phyloP scores from a whole-genome alignment of 2,888 invertebrate genomes.

The Lomographa bimaculata region DNA sequence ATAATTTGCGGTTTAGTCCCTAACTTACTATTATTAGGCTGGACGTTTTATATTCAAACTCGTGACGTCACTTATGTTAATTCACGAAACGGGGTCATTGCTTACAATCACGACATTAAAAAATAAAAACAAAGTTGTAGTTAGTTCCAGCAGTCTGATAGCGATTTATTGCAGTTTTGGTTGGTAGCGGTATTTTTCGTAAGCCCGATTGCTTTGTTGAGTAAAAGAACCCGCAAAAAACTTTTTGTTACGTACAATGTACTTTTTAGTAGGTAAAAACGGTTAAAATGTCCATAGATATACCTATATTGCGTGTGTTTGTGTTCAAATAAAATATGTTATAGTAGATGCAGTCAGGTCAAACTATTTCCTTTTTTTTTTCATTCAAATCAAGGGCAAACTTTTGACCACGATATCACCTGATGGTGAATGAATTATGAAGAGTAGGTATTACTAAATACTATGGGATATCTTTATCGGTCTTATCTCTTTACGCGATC shows the following conservation, averaged over 20 bases:
- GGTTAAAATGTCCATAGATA: too few species aligned
- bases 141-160: constrained; percentile 22
- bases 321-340: too few species aligned
- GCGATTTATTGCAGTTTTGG: constrained; percentile 22
- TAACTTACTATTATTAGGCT: constrained; percentile 20
- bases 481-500: too few species aligned
- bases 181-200: constrained; percentile 26
- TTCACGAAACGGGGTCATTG: constrained; percentile 26
- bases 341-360: too few species aligned
- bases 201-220: constrained; percentile 25
- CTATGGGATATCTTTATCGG: too few species aligned
- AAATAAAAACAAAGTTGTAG: constrained; percentile 22
- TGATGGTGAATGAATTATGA: too few species aligned
- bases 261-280: too few species aligned
- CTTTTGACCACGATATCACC: too few species aligned
- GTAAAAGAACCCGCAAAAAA: constrained; percentile 12
- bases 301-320: too few species aligned
- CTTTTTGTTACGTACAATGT: neutral
- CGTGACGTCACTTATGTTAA: constrained; percentile 26
- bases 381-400: too few species aligned
- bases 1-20: constrained; percentile 42
- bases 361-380: too few species aligned
- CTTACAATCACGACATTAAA: constrained; percentile 11
- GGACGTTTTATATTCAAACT: constrained; percentile 25
- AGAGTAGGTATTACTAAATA: too few species aligned